Percentiles rank a stretch among this genome's conserved stretches.
Conservation (phyloP, 2,888 invertebrate species). For the Dolomedes plantarius region DNA sequence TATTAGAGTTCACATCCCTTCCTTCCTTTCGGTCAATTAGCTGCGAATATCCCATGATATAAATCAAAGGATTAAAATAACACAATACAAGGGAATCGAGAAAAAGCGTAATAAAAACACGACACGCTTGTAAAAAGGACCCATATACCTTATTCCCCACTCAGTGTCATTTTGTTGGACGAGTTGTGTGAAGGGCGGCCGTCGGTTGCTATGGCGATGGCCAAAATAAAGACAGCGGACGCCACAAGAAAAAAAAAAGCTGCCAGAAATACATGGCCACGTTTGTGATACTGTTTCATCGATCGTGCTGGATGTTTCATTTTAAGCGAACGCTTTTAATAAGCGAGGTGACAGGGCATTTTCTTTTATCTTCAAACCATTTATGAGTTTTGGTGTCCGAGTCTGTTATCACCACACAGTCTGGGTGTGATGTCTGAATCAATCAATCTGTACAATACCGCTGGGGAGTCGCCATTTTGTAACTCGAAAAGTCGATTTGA, state of each 20-base stretch:
- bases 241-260: not conserved
- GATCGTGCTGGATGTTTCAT: not conserved
- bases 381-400: too few species aligned
- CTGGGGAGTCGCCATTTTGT: too few species aligned
- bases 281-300: not conserved
- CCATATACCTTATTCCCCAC: not conserved
- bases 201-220: constrained; percentile 1
- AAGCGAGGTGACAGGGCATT: not conserved
- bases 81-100: too few species aligned
- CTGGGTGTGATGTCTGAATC: too few species aligned
- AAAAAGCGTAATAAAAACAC: too few species aligned
- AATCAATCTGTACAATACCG: too few species aligned
- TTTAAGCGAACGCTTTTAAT: not conserved
- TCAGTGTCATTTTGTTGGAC: not conserved
- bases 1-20: too few species aligned
- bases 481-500: too few species aligned
- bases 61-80: not conserved
- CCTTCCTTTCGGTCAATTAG: too few species aligned
- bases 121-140: not conserved
- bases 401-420: too few species aligned
- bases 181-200: not conserved
- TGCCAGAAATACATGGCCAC: not conserved
- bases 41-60: not conserved
- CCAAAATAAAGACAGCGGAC: constrained; percentile 9
- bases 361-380: not conserved